Percentiles rank a stretch among this genome's conserved stretches.
These are phyloP conservation scores for Pseudomyrmex gracilis DNA, from an alignment of 1,140 invertebrate genomes.

Conservation along the genomic window DNA sequence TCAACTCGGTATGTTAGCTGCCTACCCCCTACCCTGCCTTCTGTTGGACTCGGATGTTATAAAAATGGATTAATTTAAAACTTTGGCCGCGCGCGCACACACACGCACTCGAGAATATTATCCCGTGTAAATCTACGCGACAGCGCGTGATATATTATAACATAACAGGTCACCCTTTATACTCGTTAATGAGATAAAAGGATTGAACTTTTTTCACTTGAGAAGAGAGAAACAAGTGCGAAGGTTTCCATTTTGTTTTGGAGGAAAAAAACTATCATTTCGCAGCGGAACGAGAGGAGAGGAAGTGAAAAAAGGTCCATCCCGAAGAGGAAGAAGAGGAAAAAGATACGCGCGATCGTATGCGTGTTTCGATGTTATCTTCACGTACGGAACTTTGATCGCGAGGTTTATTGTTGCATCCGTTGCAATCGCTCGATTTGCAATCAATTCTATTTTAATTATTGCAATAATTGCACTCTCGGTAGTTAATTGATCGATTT, in stretches of 20 bases:
- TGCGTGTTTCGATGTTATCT: slow-evolving; percentile 22
- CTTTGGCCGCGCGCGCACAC: neutral
- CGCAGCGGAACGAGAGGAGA: neutral
- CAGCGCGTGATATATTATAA: neutral
- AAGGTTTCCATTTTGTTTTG: neutral
- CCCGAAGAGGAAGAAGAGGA: neutral
- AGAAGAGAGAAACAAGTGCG: neutral
- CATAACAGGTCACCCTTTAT: neutral
- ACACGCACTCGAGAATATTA: neutral
- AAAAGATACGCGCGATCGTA: slow-evolving; percentile 1
- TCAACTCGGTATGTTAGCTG: no score
- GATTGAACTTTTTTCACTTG: slow-evolving; percentile 28
- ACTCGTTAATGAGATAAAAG: slow-evolving; percentile 35
- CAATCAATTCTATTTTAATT: neutral
- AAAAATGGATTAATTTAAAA: neutral
- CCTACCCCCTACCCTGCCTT: no score
- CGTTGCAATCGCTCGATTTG: neutral
- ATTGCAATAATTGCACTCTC: neutral
- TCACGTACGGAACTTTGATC: neutral
- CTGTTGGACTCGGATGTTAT: no score
- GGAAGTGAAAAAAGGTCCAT: slow-evolving; percentile 24
- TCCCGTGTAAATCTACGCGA: neutral
- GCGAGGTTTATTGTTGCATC: neutral
- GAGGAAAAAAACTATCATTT: neutral
- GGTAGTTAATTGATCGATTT: neutral